Percentiles rank a stretch among this genome's conserved stretches.
Evolutionary conservation across 2,888 invertebrate genomes (phyloP).

Genomic region (Lepidochrysops patricia): DNA sequence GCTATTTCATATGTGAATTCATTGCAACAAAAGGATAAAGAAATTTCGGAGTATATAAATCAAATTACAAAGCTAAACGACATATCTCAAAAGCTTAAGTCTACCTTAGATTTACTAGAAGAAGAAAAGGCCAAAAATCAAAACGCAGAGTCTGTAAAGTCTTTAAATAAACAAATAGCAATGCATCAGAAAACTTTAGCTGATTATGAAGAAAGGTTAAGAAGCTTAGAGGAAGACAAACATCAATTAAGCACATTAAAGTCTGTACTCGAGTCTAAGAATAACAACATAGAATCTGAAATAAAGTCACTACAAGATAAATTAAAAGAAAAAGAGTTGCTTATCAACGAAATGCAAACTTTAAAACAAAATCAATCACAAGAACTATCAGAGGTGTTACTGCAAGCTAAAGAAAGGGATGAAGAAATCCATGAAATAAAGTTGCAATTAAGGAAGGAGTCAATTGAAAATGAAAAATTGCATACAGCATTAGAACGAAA

Average conservation of each 20-base stretch:
- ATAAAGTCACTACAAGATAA: constrained; percentile 55
- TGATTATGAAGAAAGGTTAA: constrained; percentile 55
- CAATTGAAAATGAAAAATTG: constrained; percentile 77
- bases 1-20: constrained; percentile 55
- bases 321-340: constrained; percentile 54
- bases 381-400: constrained; percentile 55
- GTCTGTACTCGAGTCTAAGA: constrained; percentile 45
- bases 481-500: constrained; percentile 73
- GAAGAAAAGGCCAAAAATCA: constrained; percentile 66
- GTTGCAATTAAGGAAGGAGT: constrained; percentile 71
- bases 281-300: constrained; percentile 43
- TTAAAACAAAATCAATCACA: constrained; percentile 65
- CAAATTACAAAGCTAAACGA: constrained; percentile 73
- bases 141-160: constrained; percentile 65
- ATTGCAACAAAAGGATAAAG: constrained; percentile 63
- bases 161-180: constrained; percentile 70
- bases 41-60: constrained; percentile 62
- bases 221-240: constrained; percentile 61
- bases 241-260: constrained; percentile 48
- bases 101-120: constrained; percentile 63
- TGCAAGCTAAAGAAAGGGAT: constrained; percentile 69
- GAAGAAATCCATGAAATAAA: constrained; percentile 72
- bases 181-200: constrained; percentile 53
- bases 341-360: constrained; percentile 61
- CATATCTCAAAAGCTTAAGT: constrained; percentile 63